These are phyloP conservation scores for Phenganax subtilis DNA, from an alignment of 92 coral and sea anemone genomes.

Conservation along the genomic window DNA sequence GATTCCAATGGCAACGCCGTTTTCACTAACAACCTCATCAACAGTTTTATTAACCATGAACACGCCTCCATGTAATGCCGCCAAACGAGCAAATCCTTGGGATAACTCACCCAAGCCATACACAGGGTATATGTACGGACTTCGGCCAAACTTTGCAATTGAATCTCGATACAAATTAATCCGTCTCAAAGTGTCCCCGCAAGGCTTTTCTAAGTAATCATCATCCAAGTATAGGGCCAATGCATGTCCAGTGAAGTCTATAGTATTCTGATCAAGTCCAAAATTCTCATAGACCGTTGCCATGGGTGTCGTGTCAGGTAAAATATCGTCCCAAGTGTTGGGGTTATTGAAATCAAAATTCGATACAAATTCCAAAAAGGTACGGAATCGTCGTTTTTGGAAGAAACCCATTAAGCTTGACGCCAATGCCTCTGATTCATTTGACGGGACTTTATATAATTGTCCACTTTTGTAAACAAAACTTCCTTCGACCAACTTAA, in stretches of 20 bases:
- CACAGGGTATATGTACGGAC: conserved; percentile 83
- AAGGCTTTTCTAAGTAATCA: conserved; percentile 65
- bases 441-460: conserved; percentile 81
- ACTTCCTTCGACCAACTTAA: conserved; percentile 91
- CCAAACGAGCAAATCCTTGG: conserved; percentile 82
- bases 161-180: conserved; percentile 80
- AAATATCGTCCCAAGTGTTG: conserved; percentile 64
- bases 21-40: conserved; percentile 59
- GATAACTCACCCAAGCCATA: conserved; percentile 92
- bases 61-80: conserved; percentile 82
- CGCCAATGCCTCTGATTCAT: conserved; percentile 68
- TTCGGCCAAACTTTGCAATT: conserved; percentile 56
- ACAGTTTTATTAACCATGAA: conserved; percentile 77
- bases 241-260: conserved; percentile 86
- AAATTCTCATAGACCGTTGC: conserved; percentile 61
- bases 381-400: conserved; percentile 81
- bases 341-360: conserved; percentile 53
- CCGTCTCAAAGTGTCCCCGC: conserved; percentile 65
- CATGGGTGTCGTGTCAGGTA: conserved; percentile 69
- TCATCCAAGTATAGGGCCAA: conserved; percentile 76
- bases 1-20: conserved; percentile 63
- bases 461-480: conserved; percentile 68
- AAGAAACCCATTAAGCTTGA: conserved; percentile 85
- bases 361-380: conserved; percentile 65
- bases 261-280: conserved; percentile 73